Evolutionary conservation across 2,113 vertebrate genomes (phyloP), one percentile per base, ranked within the genome.

Genomic region (Centrocercus urophasianus): DNA sequence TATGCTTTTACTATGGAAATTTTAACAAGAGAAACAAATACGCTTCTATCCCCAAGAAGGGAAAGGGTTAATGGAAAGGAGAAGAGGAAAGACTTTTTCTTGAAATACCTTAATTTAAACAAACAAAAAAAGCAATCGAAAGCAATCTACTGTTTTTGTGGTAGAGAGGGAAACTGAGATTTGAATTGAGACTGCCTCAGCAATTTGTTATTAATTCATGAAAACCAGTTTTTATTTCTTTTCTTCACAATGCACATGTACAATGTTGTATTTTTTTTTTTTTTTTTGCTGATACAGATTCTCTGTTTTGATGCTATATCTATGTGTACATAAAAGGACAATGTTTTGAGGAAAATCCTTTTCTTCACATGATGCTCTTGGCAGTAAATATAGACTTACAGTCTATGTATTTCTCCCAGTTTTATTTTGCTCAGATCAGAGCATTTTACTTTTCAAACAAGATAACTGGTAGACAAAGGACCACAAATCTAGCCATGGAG

Each of bases 31-130:
- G 90, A 89, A 85, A 13, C 75, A 71, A 24, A 5, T 73, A 14
- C 63, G 11, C 21, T 73, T 79, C 64, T 66, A 5, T 80, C 43
- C 82, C n/a, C n/a, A 24, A 80, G 75, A 61, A 80, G 40, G 75
- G 30, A 69, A 78, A 13, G 57, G 34, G 40, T 80, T 86, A 72
- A 40, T 25, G n/a, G 71, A 83, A 19, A 13, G 27, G n/a, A 61
- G 34, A 79, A n/a, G 22, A 76, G 20, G 50, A 91, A 94, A 56
- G 66, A 38, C 25, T 48, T 89, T 78, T 76, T 89, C 19, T 87
- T 87, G 56, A 88, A 86, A 64, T 11, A 83, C 8, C 18, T 93
- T 82, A 63, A 73, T 88, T 96, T 96, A 91, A 73, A 48, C 21
- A 48, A 48, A 21, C 20, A 47, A 20, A 45, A 66, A 63, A 7